Evolutionary conservation across 2,888 invertebrate genomes (phyloP).

Genomic region (Eilema sororculum): DNA sequence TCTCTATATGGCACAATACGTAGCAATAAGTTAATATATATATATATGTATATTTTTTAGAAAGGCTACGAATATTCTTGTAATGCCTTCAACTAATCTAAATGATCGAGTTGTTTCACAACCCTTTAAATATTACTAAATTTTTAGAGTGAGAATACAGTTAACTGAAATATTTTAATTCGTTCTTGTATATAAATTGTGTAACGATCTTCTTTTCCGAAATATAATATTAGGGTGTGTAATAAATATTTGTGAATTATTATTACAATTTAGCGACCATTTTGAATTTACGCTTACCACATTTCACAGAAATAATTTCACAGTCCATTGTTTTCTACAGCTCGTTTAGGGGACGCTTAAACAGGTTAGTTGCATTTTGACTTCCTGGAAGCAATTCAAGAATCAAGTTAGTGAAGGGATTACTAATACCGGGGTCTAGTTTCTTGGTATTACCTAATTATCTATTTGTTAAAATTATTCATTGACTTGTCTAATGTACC

Average conservation of each 20-base stretch:
- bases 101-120: slow-evolving; percentile 4
- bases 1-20: slow-evolving; percentile 4
- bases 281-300: not conserved
- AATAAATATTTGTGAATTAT: not conserved
- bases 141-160: slow-evolving; percentile 5
- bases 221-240: not conserved
- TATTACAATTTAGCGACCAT: not conserved
- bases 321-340: not conserved
- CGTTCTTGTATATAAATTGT: not conserved
- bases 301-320: not conserved
- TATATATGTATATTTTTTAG: not conserved
- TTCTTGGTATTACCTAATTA: not conserved
- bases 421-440: not conserved
- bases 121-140: slow-evolving; percentile 1
- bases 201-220: not conserved
- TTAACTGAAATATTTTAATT: not conserved
- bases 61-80: slow-evolving; percentile 2
- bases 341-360: not conserved
- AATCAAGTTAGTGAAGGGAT: not conserved
- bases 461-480: not conserved
- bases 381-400: not conserved
- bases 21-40: not conserved
- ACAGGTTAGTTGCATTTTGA: not conserved
- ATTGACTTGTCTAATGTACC: not conserved
- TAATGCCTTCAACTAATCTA: slow-evolving; percentile 3